phyloP scores from a whole-genome alignment of 2,888 invertebrate genomes.

The Patella pellucida region DNA sequence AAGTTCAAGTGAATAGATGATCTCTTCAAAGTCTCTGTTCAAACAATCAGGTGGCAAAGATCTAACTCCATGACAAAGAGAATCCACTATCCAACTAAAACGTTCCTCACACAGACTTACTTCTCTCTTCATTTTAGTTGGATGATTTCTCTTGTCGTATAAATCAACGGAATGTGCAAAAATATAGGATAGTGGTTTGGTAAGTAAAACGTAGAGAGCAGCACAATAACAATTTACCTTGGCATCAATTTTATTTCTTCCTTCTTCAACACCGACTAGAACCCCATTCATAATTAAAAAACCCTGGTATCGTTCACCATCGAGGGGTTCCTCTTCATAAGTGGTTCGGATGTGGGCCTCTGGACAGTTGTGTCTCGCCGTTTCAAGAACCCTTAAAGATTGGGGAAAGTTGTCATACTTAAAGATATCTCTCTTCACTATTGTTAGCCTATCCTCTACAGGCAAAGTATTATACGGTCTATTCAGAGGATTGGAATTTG shows the following conservation, averaged over 20 bases:
- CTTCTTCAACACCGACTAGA: not conserved
- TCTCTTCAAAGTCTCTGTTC: not conserved
- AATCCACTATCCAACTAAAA: not conserved
- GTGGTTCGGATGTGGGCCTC: not conserved
- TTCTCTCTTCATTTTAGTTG: not conserved
- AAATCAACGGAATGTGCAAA: not conserved
- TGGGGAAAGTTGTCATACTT: slow-evolving; percentile 4
- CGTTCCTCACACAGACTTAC: not conserved
- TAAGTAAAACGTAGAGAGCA: not conserved
- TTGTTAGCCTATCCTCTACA: not conserved
- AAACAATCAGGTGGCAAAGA: not conserved
- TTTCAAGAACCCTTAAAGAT: not conserved
- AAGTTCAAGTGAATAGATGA: not conserved
- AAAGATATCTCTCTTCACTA: not conserved
- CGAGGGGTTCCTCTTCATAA: not conserved
- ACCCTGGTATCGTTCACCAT: not conserved
- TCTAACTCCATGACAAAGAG: not conserved
- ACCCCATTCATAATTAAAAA: not conserved
- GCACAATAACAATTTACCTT: not conserved
- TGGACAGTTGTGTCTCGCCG: not conserved
- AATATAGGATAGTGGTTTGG: not conserved
- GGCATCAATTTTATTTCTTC: not conserved
- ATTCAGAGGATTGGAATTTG: not conserved
- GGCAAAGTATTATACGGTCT: not conserved
- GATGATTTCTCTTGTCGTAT: not conserved